Evolutionary conservation across 92 coral and sea anemone species (phyloP).

Genomic region (Zoanthus gigantus): DNA sequence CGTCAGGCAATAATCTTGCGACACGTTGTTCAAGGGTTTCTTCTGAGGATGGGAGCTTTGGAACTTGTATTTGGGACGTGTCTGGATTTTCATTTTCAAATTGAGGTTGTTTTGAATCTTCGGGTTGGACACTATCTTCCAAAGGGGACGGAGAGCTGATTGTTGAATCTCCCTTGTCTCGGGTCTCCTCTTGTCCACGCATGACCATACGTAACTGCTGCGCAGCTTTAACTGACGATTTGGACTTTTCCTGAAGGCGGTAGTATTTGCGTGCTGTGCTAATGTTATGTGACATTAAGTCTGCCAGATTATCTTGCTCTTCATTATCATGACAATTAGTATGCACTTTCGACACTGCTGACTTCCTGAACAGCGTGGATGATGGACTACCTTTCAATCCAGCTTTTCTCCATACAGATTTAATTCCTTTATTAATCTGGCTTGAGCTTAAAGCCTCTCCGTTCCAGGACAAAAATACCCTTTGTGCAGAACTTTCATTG

Average conservation of each 20-base stretch:
- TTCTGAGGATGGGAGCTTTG: background rate
- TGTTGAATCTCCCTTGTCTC: background rate
- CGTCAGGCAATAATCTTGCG: constrained; percentile 5
- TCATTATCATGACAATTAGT: constrained; percentile 28
- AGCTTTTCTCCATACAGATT: constrained; percentile 52
- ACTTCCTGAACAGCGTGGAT: constrained; percentile 8
- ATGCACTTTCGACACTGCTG: constrained; percentile 34
- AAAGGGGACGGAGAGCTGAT: background rate
- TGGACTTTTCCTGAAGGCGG: constrained; percentile 31
- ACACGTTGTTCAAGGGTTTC: constrained; percentile 30
- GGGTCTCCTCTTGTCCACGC: constrained; percentile 19
- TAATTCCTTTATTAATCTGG: constrained; percentile 29
- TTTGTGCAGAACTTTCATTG: background rate
- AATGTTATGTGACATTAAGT: constrained; percentile 53
- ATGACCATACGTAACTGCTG: constrained; percentile 28
- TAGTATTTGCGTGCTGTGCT: constrained; percentile 36
- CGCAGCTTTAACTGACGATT: constrained; percentile 38
- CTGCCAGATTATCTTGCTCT: constrained; percentile 47
- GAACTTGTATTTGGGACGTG: background rate
- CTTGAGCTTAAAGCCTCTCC: constrained; percentile 49
- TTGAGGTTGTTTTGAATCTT: background rate
- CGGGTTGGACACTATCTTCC: background rate
- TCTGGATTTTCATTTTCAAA: background rate
- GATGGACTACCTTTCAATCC: constrained; percentile 14
- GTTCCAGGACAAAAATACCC: constrained; percentile 61